Evolutionary conservation across 2,888 invertebrate species (phyloP).

Genomic region (Smittia sp.): DNA sequence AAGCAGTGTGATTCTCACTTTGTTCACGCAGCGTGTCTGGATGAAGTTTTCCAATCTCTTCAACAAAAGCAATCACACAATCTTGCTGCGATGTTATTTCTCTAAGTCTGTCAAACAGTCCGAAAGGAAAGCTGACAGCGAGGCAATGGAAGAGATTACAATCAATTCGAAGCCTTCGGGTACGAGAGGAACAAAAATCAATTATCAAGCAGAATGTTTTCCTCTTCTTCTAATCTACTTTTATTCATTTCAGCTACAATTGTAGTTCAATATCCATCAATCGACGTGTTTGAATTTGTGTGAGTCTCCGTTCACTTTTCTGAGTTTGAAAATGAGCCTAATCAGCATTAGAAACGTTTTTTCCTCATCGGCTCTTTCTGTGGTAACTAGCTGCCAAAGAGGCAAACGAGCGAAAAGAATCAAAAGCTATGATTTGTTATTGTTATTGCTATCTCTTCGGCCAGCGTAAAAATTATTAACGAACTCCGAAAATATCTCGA

Average conservation of each 20-base stretch:
- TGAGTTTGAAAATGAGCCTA: slow-evolving; percentile 28
- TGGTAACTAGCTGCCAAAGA: neutral
- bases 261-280: slow-evolving; percentile 29
- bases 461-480: neutral
- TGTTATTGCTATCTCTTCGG: slow-evolving; percentile 14
- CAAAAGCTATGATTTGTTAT: slow-evolving; percentile 15
- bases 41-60: neutral
- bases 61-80: neutral
- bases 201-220: slow-evolving; percentile 7
- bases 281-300: too few species aligned
- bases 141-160: slow-evolving; percentile 1
- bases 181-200: neutral
- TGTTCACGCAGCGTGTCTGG: neutral
- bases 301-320: too few species aligned
- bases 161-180: neutral
- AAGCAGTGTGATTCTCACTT: neutral
- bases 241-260: neutral
- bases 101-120: neutral
- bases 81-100: neutral
- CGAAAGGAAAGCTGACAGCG: neutral
- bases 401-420: neutral
- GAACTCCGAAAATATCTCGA: neutral
- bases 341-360: slow-evolving; percentile 28
- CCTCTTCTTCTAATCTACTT: neutral
- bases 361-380: neutral